These are phyloP conservation scores for Eurosta solidaginis DNA, from an alignment of 1,140 invertebrate genomes.

Conservation along the genomic window DNA sequence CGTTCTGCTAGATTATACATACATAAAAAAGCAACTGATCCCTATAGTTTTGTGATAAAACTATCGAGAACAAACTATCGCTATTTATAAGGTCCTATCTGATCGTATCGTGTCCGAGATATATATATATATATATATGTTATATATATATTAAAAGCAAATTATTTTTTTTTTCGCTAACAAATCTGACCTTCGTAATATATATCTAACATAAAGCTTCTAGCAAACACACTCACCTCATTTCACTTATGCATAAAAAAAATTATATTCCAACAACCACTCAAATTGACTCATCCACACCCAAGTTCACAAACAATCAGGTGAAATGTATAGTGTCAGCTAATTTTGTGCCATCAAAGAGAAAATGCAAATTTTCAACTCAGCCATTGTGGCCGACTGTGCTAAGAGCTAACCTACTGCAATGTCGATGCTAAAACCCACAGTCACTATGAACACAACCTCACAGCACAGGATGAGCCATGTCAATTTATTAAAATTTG, in stretches of 20 bases:
- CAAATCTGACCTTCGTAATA: too few relatives aligned
- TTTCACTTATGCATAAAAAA: background rate
- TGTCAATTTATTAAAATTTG: background rate
- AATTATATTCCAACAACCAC: background rate
- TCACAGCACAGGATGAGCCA: background rate
- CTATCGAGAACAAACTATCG: too few relatives aligned
- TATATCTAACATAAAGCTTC: background rate
- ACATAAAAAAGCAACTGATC: too few relatives aligned
- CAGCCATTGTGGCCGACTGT: background rate
- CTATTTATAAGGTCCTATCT: too few relatives aligned
- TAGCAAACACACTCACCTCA: background rate
- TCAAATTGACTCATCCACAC: background rate
- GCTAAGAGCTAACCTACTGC: background rate
- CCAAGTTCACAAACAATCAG: background rate
- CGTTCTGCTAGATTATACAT: too few relatives aligned
- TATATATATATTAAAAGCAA: background rate
- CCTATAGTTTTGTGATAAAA: too few relatives aligned
- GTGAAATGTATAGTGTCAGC: conserved; percentile 21
- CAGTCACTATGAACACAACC: background rate
- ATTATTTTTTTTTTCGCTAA: too few relatives aligned
- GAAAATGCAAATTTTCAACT: conserved; percentile 28
- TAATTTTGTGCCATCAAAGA: conserved; percentile 26
- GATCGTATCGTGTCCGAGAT: too few relatives aligned
- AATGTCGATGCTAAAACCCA: background rate
- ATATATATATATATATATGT: background rate